Evolutionary conservation across 2,888 invertebrate genomes (phyloP).

Genomic region (Liodrosophila aerea): DNA sequence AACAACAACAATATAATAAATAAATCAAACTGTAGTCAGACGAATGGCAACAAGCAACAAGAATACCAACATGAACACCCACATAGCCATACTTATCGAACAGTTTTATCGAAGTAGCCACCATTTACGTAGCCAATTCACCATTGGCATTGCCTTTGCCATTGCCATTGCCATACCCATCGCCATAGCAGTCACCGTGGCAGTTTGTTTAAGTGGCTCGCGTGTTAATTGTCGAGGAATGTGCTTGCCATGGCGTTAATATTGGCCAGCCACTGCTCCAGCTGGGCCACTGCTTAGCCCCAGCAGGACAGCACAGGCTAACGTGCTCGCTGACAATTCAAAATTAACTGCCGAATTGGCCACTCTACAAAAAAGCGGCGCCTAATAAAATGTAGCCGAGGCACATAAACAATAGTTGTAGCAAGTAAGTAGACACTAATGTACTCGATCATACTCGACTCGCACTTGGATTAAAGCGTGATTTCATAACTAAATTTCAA

Average conservation of each 20-base stretch:
- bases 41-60: constrained; percentile 46
- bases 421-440: background rate
- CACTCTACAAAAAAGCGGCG: constrained; percentile 46
- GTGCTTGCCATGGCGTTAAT: constrained; percentile 66
- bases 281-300: constrained; percentile 8
- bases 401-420: constrained; percentile 42
- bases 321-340: constrained; percentile 75
- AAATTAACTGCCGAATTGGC: constrained; percentile 72
- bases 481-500: too few relatives aligned
- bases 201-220: constrained; percentile 76
- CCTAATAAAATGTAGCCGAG: constrained; percentile 60
- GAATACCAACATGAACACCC: constrained; percentile 28
- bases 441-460: background rate
- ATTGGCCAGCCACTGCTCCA: constrained; percentile 32
- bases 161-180: constrained; percentile 24
- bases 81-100: constrained; percentile 59
- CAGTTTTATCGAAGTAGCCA: constrained; percentile 66
- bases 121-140: constrained; percentile 65
- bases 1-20: constrained; percentile 32
- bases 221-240: constrained; percentile 78
- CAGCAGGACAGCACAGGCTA: constrained; percentile 42
- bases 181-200: constrained; percentile 36
- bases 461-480: too few relatives aligned
- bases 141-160: constrained; percentile 31
- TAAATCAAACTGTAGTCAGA: constrained; percentile 69